Evolutionary conservation across 2,888 invertebrate genomes (phyloP), one percentile per base, ranked within the genome.

Genomic region (Escarpia spicata): DNA sequence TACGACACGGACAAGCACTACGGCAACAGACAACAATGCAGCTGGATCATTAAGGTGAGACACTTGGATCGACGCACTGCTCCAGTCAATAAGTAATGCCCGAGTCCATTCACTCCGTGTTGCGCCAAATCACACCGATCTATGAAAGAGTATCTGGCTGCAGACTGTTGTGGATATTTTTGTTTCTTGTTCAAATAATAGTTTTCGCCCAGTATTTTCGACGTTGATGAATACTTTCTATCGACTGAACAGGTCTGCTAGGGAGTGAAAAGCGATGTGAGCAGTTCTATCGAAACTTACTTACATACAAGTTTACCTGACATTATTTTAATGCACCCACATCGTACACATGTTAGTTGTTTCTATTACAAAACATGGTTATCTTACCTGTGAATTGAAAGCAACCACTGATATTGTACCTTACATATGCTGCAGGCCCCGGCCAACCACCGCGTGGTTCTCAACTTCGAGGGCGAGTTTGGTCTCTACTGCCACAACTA

Each of bases 21-120:
- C 44, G n/a, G 44, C 91, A 91, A 91, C 44, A 91, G 37, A 91
- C 91, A 91, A 91, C 43, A 91, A 26, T 91, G 91, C 44, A 91
- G 26, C 37, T 91, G 91, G 91, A 3, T 91, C 31, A 43, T 91
- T 31, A 19, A 43, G 91, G 91, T 91, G 43, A 91, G 91, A 4
- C 6, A 75, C 26, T 52, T 3, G 75, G 52, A 52, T 12, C 75
- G 26, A 75, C 75, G 19, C 52, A 52, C 52, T 52, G 75, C 19
- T 19, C 75, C 75, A 15, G 75, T 75, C 19, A 75, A 75, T 75
- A 75, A 26, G 75, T 26, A 26, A 75, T 75, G 26, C 19, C 4
- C 26, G 6, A 75, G 37, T 37, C 37, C 37, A 37, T 37, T 37
- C 37, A 37, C 37, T 37, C 37, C 37, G 37, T 37, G 1, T 37